These are phyloP conservation scores for Drosophila ananassae DNA, from an alignment of 1,140 invertebrate species.

Conservation along the genomic window DNA sequence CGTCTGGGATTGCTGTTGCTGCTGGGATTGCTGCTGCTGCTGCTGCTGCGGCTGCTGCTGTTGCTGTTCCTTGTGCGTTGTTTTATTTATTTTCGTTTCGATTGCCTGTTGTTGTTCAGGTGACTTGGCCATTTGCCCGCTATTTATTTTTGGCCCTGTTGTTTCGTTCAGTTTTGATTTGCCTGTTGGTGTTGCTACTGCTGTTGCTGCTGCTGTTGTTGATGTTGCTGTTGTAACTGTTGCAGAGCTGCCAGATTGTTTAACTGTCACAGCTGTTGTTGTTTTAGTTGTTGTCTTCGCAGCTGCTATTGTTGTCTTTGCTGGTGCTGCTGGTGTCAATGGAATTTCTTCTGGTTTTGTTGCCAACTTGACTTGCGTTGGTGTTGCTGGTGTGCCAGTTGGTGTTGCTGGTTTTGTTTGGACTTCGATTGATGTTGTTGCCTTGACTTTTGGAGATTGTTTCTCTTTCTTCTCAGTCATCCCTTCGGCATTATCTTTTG, in stretches of 20 bases:
- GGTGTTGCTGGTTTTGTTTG: background rate
- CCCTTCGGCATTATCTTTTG: background rate
- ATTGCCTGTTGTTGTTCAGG: constrained; percentile 80
- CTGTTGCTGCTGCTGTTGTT: constrained; percentile 23
- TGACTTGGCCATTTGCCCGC: constrained; percentile 83
- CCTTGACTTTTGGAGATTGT: constrained; percentile 14
- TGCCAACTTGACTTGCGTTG: constrained; percentile 5
- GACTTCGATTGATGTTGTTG: background rate
- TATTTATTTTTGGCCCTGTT: constrained; percentile 81
- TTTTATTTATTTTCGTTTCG: constrained; percentile 73
- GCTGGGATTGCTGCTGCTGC: constrained; percentile 36
- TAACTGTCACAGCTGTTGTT: constrained; percentile 28
- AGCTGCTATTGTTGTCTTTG: constrained; percentile 14
- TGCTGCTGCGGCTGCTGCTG: constrained; percentile 50
- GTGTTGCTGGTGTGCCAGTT: constrained; percentile 7
- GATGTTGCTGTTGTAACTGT: constrained; percentile 36
- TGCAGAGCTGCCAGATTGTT: constrained; percentile 51
- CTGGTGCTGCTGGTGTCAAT: constrained; percentile 9
- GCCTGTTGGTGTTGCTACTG: constrained; percentile 43
- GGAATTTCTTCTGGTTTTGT: constrained; percentile 4
- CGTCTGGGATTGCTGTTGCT: constrained; percentile 55
- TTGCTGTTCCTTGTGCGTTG: constrained; percentile 73
- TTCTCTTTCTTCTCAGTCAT: background rate
- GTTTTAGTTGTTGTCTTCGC: constrained; percentile 7
- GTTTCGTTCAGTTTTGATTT: constrained; percentile 51